Evolutionary conservation across 2,888 invertebrate species (phyloP), one percentile per base, ranked within the genome.

Genomic region (Trilocha varians): DNA sequence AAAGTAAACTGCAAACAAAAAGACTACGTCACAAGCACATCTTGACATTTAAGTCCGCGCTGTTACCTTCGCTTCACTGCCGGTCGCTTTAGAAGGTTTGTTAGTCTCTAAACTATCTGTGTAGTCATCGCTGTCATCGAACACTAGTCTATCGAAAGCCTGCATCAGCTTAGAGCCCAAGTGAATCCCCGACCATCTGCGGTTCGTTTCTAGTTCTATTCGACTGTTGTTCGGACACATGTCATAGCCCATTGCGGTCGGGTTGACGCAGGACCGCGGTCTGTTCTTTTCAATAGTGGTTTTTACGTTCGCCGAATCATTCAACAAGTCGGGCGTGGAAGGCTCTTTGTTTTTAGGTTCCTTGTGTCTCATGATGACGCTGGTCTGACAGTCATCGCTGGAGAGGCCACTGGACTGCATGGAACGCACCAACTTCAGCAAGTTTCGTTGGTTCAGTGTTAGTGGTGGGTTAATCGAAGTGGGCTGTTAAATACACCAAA

Each of bases 151-250:
- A 64, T 92, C 92, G 55, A 92, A 91, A 3, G 91, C 91, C 59
- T 91, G 90, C 72, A 91, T 91, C 55, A 92, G 78, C 59, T 91
- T 91, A 0, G 91, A 90, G 39, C 90, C 90, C 50, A 91, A 74
- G 47, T 91, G 90, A 34, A 91, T 89, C 32, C 90, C 90, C 35
- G 92, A 92, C 91, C 93, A 93, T 53, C 93, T 87, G 62, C 92
- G 91, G 55, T 89, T 91, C 17, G 53, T 74, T 55, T 70, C 78
- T 63, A 68, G 67, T 58, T 73, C 84, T 45, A 70, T 87, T 46
- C 82, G 71, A 59, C 87, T 88, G 48, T 87, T 82, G 34, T 77
- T 80, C 15, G 78, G 83, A 47, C 84, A 82, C 16, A 87, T 70
- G 42, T 88, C 87, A 39, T 88, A 84, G 18, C 78, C 79, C 39